Conservation (phyloP, 2,113 vertebrate genomes). For the Nasalis larvatus region DNA sequence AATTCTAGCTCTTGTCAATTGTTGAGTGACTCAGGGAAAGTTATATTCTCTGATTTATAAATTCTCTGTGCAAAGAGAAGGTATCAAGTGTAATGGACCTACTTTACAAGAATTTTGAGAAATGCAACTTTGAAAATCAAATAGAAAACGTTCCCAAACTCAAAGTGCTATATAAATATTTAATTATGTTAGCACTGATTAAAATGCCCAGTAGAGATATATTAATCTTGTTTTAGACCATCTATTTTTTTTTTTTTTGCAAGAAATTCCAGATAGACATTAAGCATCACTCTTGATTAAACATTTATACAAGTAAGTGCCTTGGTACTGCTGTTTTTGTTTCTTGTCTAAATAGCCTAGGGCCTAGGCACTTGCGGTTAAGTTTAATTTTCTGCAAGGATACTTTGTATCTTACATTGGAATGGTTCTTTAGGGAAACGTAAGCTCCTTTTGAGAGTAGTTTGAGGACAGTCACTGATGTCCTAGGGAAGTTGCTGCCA, state of each 20-base stretch:
- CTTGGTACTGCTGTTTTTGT: constrained; percentile 21
- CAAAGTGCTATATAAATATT: constrained; percentile 43
- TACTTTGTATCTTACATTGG: background rate
- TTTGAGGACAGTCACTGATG: background rate
- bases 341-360: background rate
- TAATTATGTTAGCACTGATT: constrained; percentile 53
- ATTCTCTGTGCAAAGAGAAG: constrained; percentile 5
- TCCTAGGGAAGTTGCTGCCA: background rate
- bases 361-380: constrained; percentile 13
- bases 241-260: constrained; percentile 17
- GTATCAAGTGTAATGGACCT: background rate
- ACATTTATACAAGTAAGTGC: constrained; percentile 55
- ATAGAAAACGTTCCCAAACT: constrained; percentile 22
- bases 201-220: constrained; percentile 26
- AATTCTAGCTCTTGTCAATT: background rate
- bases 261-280: constrained; percentile 4
- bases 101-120: constrained; percentile 10
- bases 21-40: background rate
- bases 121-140: constrained; percentile 44
- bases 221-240: constrained; percentile 13
- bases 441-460: constrained; percentile 2
- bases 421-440: background rate
- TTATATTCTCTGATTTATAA: background rate
- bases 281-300: constrained; percentile 39
- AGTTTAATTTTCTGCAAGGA: constrained; percentile 51